A percentile compares a stretch with the other conserved stretches of the same genome.
phyloP scores from a whole-genome alignment of 2,888 invertebrate species.

The Epinotia ramella region DNA sequence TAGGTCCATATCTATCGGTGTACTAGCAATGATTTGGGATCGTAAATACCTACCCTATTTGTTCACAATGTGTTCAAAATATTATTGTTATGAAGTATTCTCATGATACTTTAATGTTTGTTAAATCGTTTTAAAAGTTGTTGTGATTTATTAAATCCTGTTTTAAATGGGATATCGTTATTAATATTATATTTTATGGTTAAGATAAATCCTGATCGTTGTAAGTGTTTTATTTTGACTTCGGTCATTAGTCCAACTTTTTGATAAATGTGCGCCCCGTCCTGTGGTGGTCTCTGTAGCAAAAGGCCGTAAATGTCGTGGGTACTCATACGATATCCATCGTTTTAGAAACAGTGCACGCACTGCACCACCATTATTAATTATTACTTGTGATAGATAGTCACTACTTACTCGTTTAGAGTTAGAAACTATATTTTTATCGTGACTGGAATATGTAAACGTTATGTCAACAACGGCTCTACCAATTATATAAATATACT shows the following conservation, averaged over 20 bases:
- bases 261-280: conserved; percentile 36
- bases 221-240: conserved; percentile 49
- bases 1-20: neutral
- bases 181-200: conserved; percentile 53
- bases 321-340: neutral
- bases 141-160: conserved; percentile 57
- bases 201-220: conserved; percentile 55
- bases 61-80: conserved; percentile 7
- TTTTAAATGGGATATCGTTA: conserved; percentile 58
- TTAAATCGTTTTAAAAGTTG: conserved; percentile 54
- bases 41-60: conserved; percentile 4
- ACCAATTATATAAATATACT: neutral
- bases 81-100: conserved; percentile 29
- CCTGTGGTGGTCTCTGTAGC: neutral
- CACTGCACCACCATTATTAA: neutral
- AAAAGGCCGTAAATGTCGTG: conserved; percentile 5
- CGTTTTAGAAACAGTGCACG: neutral
- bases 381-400: neutral
- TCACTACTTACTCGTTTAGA: neutral
- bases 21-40: neutral
- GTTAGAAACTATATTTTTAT: neutral
- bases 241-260: conserved; percentile 26
- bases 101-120: conserved; percentile 41
- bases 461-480: neutral
- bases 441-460: neutral